Percentiles rank a stretch among this genome's conserved stretches.
Evolutionary conservation across 2,888 invertebrate genomes (phyloP).

Genomic region (Eupelmus urozonus): DNA sequence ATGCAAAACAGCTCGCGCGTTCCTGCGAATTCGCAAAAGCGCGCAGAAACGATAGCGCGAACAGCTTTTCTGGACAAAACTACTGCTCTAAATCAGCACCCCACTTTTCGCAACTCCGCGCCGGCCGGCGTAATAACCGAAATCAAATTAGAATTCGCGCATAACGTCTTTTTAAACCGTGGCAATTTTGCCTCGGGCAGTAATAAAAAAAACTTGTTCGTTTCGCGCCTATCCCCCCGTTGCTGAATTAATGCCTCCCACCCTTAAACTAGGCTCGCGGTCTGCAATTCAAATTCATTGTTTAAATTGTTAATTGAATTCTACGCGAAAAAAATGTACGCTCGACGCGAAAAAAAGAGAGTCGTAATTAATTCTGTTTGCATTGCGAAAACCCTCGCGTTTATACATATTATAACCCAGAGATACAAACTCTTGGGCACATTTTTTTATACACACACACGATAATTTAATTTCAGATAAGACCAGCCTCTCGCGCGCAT

Average conservation of each 20-base stretch:
- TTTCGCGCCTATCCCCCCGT: too few relatives aligned
- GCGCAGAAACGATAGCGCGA: too few relatives aligned
- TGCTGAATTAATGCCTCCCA: not conserved
- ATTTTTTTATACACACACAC: conserved; percentile 18
- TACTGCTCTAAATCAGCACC: too few relatives aligned
- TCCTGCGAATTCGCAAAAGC: not conserved
- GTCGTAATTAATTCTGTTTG: conserved; percentile 51
- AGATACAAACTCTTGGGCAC: conserved; percentile 13
- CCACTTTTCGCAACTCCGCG: too few relatives aligned
- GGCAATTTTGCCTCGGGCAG: too few relatives aligned
- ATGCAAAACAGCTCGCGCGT: not conserved
- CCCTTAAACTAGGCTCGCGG: not conserved
- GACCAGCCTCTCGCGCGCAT: conserved; percentile 38
- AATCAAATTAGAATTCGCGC: not conserved
- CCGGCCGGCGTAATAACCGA: too few relatives aligned
- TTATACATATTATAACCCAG: conserved; percentile 6
- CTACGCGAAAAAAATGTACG: too few relatives aligned
- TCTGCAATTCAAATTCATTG: conserved; percentile 29
- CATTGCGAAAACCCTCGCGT: conserved; percentile 32
- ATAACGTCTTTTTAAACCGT: too few relatives aligned
- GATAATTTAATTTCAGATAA: conserved; percentile 58
- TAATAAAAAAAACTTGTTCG: too few relatives aligned
- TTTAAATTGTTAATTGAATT: conserved; percentile 38
- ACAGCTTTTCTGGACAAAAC: not conserved
- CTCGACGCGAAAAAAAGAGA: not conserved